Base-by-base conservation (phyloP, 2,797 vertebrate genomes). In the Pyrocephalus nanus region DNA sequence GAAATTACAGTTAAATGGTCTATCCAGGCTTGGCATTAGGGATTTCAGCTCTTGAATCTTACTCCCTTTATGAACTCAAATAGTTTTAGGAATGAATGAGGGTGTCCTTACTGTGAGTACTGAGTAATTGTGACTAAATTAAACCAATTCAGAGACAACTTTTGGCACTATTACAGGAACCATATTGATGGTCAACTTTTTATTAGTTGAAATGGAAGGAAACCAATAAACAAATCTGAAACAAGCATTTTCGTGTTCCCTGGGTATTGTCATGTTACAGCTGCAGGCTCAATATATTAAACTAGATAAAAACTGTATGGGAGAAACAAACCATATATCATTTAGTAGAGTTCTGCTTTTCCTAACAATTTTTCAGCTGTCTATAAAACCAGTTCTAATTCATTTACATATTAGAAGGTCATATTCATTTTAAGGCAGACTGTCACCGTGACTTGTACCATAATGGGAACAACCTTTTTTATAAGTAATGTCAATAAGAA, bases 81-180 rank as follows among this genome's bases (percentile, higher is more conserved):
- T 50, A 66, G 21, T 84, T 95, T 95, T 47, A 86, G 51, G 11
- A 30, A 85, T 78, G 79, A 81, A 84, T 50, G 50, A 67, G 36
- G 30, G 48, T 89, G 87, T 92, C 48, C 80, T 45, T 82, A 62
- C 76, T 72, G 69, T 66, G 67, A 69, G 69, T 88, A 73, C 20
- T 65, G 22, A 77, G 54, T 72, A 29, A 61, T 90, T 91, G 50
- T 90, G 60, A 86, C 66, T 96, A 94, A 91, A 95, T 86, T n/a
- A 96, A 88, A 67, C 40, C 32, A 77, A 53, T 65, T 86, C 71
- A 87, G 73, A 60, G 54, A 47, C 3, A 34, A 86, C 8, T 80
- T 60, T 88, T 66, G 38, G 36, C 60, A 93, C 61, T 87, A 88
- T 79, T 92, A 32, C 15, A 87, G 18, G 54, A 94, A 74, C 48